phyloP scores from a whole-genome alignment of 2,113 vertebrate genomes.

The Marcusenius ussheri region DNA sequence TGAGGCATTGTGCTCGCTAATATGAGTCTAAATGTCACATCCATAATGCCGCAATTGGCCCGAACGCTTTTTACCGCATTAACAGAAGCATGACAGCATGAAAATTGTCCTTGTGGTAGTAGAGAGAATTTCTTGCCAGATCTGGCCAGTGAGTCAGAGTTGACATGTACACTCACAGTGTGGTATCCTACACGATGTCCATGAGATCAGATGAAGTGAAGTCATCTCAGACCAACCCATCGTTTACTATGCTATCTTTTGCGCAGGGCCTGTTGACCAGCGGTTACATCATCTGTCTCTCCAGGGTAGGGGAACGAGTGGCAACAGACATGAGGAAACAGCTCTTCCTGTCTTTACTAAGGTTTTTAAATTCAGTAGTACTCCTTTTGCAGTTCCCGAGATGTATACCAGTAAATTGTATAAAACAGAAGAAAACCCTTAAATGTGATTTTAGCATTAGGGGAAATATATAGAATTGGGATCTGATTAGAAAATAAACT shows the following conservation, averaged over 20 bases:
- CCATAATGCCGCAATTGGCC: not conserved
- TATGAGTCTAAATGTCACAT: not conserved
- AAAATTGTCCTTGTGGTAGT: not conserved
- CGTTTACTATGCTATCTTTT: not conserved
- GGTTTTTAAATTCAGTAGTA: slow-evolving; percentile 52
- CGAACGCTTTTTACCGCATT: not conserved
- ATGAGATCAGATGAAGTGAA: not conserved
- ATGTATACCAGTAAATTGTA: not conserved
- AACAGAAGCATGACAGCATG: not conserved
- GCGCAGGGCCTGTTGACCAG: slow-evolving; percentile 78
- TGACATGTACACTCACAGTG: not conserved
- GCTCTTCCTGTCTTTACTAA: slow-evolving; percentile 75
- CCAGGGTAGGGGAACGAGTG: slow-evolving; percentile 75
- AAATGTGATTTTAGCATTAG: not conserved
- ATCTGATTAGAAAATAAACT: not conserved
- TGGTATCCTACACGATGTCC: not conserved
- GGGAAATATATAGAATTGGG: not conserved
- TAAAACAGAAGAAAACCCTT: not conserved
- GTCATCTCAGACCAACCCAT: not conserved
- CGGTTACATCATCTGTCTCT: slow-evolving; percentile 81
- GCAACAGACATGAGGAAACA: slow-evolving; percentile 79
- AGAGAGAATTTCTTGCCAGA: not conserved
- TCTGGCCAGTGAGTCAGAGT: not conserved
- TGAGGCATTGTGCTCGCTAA: not conserved
- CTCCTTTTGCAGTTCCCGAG: not conserved